Evolutionary conservation across 2,888 invertebrate genomes (phyloP).

Genomic region (Pollenia labialis): DNA sequence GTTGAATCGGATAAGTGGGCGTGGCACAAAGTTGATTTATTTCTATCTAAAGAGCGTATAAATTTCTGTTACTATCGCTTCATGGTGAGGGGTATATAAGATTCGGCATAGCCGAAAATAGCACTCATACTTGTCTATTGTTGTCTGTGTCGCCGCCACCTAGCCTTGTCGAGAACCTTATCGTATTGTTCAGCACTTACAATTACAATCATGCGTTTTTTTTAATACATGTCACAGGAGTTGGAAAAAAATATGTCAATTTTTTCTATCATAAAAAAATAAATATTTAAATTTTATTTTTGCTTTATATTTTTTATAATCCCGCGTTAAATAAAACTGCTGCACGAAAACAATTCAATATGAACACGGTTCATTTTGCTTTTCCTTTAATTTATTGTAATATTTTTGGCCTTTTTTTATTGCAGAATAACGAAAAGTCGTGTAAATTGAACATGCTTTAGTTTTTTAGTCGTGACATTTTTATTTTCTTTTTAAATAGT

Average conservation of each 20-base stretch:
- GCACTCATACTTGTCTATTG: too few relatives aligned
- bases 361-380: constrained; percentile 39
- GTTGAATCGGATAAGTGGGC: too few relatives aligned
- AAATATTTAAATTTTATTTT: background rate
- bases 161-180: too few relatives aligned
- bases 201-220: too few relatives aligned
- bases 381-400: constrained; percentile 33
- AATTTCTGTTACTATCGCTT: too few relatives aligned
- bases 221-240: background rate
- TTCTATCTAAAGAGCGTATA: too few relatives aligned
- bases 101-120: too few relatives aligned
- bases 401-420: constrained; percentile 33
- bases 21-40: too few relatives aligned
- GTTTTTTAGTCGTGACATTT: constrained; percentile 54
- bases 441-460: constrained; percentile 41
- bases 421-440: constrained; percentile 43
- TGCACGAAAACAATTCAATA: constrained; percentile 54
- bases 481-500: constrained; percentile 15
- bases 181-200: too few relatives aligned
- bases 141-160: too few relatives aligned
- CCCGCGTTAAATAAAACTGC: constrained; percentile 38
- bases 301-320: constrained; percentile 2
- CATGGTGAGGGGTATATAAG: too few relatives aligned
- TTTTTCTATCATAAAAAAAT: constrained; percentile 9
- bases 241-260: background rate